Evolutionary conservation across 2,113 vertebrate genomes (phyloP).

Genomic region (Dipodomys spectabilis): DNA sequence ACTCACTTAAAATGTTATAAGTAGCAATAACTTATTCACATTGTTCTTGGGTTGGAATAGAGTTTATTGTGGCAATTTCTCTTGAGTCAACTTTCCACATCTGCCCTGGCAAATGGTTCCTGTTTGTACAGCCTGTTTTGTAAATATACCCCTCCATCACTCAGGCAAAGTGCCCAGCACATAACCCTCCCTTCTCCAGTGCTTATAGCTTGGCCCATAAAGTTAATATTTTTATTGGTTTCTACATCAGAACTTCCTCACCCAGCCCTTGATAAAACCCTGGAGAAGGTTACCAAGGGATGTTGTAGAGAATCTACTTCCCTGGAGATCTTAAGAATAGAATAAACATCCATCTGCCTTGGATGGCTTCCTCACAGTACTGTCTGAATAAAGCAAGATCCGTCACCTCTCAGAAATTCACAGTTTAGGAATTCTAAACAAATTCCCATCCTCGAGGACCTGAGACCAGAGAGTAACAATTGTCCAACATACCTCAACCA

Average conservation of each 20-base stretch:
- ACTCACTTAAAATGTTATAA: constrained; percentile 61
- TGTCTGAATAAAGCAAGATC: constrained; percentile 30
- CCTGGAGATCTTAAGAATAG: constrained; percentile 76
- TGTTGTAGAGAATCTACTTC: constrained; percentile 74
- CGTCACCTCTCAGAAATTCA: constrained; percentile 4
- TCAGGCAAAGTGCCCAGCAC: constrained; percentile 50
- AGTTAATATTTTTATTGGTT: constrained; percentile 75
- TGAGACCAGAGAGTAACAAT: not conserved
- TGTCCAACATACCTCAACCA: not conserved
- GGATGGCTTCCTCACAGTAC: not conserved
- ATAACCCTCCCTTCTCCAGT: not conserved
- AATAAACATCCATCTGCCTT: constrained; percentile 75
- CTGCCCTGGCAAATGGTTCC: constrained; percentile 78
- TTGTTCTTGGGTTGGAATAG: constrained; percentile 19
- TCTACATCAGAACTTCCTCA: constrained; percentile 70
- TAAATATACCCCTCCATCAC: constrained; percentile 67
- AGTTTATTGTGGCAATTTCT: constrained; percentile 74
- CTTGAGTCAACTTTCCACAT: constrained; percentile 71
- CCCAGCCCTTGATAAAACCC: constrained; percentile 67
- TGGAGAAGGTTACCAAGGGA: constrained; percentile 79
- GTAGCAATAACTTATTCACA: constrained; percentile 38
- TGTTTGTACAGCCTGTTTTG: constrained; percentile 74
- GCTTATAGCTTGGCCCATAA: constrained; percentile 50
- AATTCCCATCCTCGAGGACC: not conserved
- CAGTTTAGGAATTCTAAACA: constrained; percentile 40